Evolutionary conservation across 92 coral and sea anemone species (phyloP).

Genomic region (Bergia sp.): DNA sequence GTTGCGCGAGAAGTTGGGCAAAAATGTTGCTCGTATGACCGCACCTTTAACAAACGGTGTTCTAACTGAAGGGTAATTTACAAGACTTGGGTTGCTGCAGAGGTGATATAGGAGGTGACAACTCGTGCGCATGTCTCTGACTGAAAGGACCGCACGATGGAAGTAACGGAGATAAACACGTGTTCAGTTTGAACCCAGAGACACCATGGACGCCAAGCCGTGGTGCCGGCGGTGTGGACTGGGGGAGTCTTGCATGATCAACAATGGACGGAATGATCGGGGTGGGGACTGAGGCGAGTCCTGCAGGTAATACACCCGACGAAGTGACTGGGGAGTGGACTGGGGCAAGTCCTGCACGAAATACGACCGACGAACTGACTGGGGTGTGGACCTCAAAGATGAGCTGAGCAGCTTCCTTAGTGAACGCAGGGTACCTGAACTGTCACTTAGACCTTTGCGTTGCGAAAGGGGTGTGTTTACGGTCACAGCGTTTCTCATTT

Average conservation of each 20-base stretch:
- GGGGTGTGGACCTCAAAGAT: not conserved
- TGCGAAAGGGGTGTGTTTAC: conserved; percentile 31
- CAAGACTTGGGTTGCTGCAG: not conserved
- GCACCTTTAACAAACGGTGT: too few relatives aligned
- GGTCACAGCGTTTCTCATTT: conserved; percentile 9
- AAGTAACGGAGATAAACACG: not conserved
- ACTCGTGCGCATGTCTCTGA: not conserved
- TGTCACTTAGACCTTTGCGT: conserved; percentile 8
- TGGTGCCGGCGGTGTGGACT: not conserved
- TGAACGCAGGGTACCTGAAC: not conserved
- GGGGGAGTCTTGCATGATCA: not conserved
- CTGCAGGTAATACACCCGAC: not conserved
- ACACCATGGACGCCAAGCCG: not conserved
- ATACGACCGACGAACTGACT: conserved; percentile 3
- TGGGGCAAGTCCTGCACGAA: conserved; percentile 3
- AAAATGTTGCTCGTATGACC: too few relatives aligned
- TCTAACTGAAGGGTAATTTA: not conserved
- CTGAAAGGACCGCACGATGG: not conserved
- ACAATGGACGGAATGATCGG: not conserved
- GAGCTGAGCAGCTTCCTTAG: not conserved
- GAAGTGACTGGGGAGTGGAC: conserved; percentile 9
- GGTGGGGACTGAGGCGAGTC: conserved; percentile 1
- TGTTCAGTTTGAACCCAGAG: not conserved
- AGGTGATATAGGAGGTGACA: not conserved
- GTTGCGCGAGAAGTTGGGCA: too few relatives aligned